Evolutionary conservation across 2,797 vertebrate species (phyloP), one percentile per base, ranked within the genome.

Genomic region (Lagodon rhomboides): DNA sequence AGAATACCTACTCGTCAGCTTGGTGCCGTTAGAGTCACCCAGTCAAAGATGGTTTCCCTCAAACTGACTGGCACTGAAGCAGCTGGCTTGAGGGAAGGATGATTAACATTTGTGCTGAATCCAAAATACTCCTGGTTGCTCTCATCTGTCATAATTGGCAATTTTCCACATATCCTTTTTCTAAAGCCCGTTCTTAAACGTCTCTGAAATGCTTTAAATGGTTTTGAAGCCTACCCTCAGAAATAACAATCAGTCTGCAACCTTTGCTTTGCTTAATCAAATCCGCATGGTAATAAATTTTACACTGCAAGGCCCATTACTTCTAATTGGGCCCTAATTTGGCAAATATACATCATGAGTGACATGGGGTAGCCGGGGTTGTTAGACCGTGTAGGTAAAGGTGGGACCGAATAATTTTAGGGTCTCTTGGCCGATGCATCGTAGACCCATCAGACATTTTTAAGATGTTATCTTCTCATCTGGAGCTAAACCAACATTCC

Each of bases 291-390:
- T 69, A 80, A 92, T 91, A 93, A 66, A 89, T 89, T 88, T 87
- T 87, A 92, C 82, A 86, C 83, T 81, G 87, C 89, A 91, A 88
- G 86, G 86, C 73, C 87, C 82, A 90, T 93, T 94, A 86, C 84
- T 82, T 86, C 79, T 92, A 92, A 92, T 86, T 89, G 84, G 79
- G 53, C 44, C 75, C 79, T 81, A 91, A 91, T 94, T 93, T 91
- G 81, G 62, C 79, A 82, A 85, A 90, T 85, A 85, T 90, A 87
- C 87, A 85, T 91, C 82, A 83, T 49, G 46, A 78, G 77, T 89
- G 83, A 70, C 90, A 74, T 10, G 58, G 46, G 70, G 51, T 59
- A 25, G 54, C 63, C 23, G 59, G 77, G 67, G 63, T 63, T 50
- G 63, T 80, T 66, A 44, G 58, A 60, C 51, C 5, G 86, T 81